Evolutionary conservation across 2,888 invertebrate species (phyloP).

Genomic region (Monopis laevigella): DNA sequence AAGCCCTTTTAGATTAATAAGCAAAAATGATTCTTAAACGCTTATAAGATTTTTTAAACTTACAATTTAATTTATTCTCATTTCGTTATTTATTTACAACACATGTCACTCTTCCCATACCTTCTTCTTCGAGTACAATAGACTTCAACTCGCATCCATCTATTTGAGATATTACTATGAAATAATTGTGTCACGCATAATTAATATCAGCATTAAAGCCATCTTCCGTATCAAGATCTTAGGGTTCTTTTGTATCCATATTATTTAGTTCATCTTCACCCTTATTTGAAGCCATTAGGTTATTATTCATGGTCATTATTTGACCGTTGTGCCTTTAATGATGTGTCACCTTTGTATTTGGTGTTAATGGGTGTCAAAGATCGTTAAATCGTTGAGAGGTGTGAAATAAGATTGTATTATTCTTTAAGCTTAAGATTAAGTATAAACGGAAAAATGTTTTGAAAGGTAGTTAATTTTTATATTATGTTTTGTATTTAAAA

Average conservation of each 20-base stretch:
- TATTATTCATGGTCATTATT: conserved; percentile 66
- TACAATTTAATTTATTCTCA: too few species aligned
- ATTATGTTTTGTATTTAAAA: too few species aligned
- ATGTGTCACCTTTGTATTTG: conserved; percentile 56
- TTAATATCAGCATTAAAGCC: conserved; percentile 32
- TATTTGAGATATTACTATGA: conserved; percentile 5
- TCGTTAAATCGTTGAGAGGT: conserved; percentile 50
- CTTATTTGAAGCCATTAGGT: not conserved
- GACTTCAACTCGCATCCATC: not conserved
- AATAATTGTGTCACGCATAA: conserved; percentile 56
- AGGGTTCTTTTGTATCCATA: conserved; percentile 1
- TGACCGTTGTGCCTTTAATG: conserved; percentile 63
- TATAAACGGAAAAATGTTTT: too few species aligned
- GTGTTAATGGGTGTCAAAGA: conserved; percentile 30
- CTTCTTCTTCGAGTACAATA: not conserved
- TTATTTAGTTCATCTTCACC: conserved; percentile 3
- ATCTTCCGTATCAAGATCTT: not conserved
- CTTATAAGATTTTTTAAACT: too few species aligned
- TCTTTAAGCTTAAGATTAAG: too few species aligned
- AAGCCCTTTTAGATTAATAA: too few species aligned
- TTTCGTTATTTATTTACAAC: too few species aligned
- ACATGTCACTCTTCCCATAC: not conserved
- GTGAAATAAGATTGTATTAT: conserved; percentile 45
- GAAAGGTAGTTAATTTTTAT: too few species aligned
- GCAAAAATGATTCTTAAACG: too few species aligned